Conservation (phyloP, 2,797 vertebrate species). For the Prionace glauca region DNA sequence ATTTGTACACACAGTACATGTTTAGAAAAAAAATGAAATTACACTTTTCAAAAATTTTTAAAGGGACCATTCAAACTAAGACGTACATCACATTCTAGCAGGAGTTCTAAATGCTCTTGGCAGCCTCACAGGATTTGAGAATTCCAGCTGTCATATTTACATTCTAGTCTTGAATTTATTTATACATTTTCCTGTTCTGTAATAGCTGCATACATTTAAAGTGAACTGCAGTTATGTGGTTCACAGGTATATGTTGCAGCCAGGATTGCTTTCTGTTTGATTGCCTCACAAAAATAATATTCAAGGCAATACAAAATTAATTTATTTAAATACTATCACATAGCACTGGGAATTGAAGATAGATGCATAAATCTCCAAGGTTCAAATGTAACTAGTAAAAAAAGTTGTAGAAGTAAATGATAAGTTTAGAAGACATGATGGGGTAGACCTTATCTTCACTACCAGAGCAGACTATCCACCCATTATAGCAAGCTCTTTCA, state of each 20-base stretch:
- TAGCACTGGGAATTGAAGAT: not conserved
- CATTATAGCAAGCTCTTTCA: not conserved
- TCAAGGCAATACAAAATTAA: not conserved
- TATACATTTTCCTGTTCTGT: conserved; percentile 1
- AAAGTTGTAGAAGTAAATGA: not conserved
- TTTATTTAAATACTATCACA: not conserved
- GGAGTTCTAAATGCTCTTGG: not conserved
- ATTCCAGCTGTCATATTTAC: not conserved
- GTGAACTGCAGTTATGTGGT: not conserved
- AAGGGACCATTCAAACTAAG: not conserved
- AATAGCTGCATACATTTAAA: not conserved
- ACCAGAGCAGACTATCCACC: not conserved
- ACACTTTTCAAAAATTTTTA: not conserved
- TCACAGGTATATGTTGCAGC: not conserved
- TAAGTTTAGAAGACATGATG: not conserved
- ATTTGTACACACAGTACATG: not conserved
- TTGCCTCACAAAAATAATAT: not conserved
- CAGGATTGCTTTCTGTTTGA: not conserved
- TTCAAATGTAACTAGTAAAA: not conserved
- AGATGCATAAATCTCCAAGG: not conserved
- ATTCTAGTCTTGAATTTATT: conserved; percentile 23
- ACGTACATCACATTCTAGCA: not conserved
- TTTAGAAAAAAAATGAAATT: not conserved
- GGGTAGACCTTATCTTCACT: not conserved
- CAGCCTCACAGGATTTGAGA: not conserved